Conservation (phyloP, 2,113 vertebrate genomes). For the Panthera uncia region DNA sequence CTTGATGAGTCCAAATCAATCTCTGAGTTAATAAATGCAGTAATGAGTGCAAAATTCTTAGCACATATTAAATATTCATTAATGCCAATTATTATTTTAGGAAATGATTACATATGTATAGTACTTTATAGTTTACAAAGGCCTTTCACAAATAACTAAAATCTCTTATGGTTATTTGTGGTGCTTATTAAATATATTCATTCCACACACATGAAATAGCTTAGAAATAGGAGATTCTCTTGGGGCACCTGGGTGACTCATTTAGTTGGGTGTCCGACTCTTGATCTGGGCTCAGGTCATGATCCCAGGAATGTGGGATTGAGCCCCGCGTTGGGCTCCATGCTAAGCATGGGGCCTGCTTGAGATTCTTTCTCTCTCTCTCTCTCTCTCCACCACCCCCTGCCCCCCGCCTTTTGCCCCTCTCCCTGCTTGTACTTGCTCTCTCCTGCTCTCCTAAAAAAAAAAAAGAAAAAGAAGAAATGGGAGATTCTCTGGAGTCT, state of each 20-base stretch:
- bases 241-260: neutral
- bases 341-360: no score
- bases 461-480: no score
- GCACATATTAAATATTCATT: neutral
- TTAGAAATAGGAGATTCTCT: neutral
- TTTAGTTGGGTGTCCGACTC: no score
- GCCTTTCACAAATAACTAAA: constrained; percentile 16
- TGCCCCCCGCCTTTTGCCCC: no score
- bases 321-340: no score
- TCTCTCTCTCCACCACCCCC: no score
- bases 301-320: no score
- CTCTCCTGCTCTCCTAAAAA: no score
- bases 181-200: neutral
- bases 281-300: no score
- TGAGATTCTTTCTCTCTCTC: no score
- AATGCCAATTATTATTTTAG: neutral
- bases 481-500: neutral
- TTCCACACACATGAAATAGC: neutral
- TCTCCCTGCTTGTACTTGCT: no score
- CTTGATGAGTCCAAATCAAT: neutral
- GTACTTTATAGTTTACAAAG: neutral
- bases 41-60: neutral
- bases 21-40: neutral
- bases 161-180: neutral
- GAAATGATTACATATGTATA: neutral